Conservation (phyloP, 2,797 vertebrate genomes). For the Pterois miles region DNA sequence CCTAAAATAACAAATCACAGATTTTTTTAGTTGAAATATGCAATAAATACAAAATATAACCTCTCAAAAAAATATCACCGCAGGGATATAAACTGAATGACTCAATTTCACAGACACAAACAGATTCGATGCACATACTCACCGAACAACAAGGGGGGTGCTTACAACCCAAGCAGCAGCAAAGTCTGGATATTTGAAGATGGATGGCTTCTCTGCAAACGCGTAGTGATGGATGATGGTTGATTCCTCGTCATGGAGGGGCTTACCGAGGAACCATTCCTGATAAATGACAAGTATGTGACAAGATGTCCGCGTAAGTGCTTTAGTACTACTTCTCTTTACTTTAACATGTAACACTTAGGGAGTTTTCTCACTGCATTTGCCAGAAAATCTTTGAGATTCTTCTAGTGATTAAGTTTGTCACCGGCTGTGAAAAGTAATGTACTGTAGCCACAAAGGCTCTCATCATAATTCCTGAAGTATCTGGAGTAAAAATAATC, state of each 20-base stretch:
- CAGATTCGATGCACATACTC: slow-evolving; percentile 54
- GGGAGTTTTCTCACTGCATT: background rate
- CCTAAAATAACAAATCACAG: slow-evolving; percentile 74
- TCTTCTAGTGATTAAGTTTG: slow-evolving; percentile 20
- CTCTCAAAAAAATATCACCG: background rate
- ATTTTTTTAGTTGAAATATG: background rate
- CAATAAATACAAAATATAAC: background rate
- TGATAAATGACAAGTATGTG: slow-evolving; percentile 58
- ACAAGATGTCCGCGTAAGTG: slow-evolving; percentile 14
- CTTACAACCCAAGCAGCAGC: slow-evolving; percentile 95
- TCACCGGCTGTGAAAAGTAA: slow-evolving; percentile 33
- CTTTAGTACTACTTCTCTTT: background rate
- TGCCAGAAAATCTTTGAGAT: slow-evolving; percentile 40
- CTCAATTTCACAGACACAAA: slow-evolving; percentile 1
- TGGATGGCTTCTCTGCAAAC: slow-evolving; percentile 93
- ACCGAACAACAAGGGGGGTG: slow-evolving; percentile 92
- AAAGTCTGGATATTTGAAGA: slow-evolving; percentile 96
- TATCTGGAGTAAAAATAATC: slow-evolving; percentile 5
- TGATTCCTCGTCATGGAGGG: slow-evolving; percentile 92
- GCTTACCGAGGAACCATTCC: slow-evolving; percentile 97
- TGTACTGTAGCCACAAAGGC: slow-evolving; percentile 11
- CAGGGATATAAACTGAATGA: background rate
- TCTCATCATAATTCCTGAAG: slow-evolving; percentile 18
- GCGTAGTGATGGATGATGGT: slow-evolving; percentile 99
- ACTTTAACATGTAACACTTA: slow-evolving; percentile 8